These are phyloP conservation scores for Grapholita molesta DNA, from an alignment of 1,140 invertebrate species.

Conservation along the genomic window DNA sequence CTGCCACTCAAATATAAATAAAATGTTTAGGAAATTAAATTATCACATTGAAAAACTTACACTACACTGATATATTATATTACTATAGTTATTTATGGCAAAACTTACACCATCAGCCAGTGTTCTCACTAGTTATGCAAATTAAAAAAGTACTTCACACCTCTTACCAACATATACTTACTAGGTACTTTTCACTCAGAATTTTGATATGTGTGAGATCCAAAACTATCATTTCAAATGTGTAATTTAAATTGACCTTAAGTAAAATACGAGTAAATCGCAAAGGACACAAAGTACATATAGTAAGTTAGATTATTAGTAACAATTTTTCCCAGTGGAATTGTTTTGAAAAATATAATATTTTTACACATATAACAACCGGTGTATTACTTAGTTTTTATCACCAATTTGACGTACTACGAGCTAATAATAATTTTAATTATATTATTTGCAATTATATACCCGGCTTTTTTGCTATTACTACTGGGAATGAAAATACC, in stretches of 20 bases:
- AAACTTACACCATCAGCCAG: neutral
- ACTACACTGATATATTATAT: slow-evolving; percentile 4
- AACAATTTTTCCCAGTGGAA: neutral
- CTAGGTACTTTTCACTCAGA: neutral
- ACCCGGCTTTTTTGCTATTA: neutral
- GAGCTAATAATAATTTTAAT: too few species aligned
- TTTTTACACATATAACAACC: too few species aligned
- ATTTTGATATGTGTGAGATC: neutral
- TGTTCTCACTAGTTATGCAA: neutral
- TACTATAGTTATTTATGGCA: slow-evolving; percentile 4
- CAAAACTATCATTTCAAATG: neutral
- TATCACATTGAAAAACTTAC: slow-evolving; percentile 16
- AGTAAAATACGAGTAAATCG: neutral
- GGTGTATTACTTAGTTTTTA: neutral
- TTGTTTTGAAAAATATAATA: neutral
- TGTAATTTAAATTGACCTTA: neutral
- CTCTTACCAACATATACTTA: neutral
- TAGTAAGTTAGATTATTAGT: too few species aligned
- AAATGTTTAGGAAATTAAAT: slow-evolving; percentile 2
- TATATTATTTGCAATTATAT: neutral
- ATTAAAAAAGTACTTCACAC: neutral
- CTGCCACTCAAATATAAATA: slow-evolving; percentile 1
- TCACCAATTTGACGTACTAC: neutral
- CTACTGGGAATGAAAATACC: neutral
- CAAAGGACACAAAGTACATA: neutral